Conservation (phyloP, 1,140 invertebrate species). For the Drosophila biarmipes region DNA sequence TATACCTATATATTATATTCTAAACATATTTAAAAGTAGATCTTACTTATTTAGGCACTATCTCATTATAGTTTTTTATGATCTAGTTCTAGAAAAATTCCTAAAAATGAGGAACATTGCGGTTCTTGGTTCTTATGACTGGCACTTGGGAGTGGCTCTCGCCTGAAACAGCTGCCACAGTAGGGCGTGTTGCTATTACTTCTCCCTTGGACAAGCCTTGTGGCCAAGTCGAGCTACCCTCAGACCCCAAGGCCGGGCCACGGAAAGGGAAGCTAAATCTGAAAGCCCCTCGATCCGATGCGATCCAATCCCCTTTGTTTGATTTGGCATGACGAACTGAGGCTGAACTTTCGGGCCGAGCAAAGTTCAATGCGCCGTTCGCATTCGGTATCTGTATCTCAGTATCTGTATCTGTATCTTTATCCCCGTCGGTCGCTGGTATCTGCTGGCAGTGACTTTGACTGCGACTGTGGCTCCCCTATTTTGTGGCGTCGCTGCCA, state of each 20-base stretch:
- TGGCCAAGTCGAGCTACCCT: not conserved
- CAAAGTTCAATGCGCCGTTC: conserved; percentile 74
- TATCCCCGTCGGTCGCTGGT: conserved; percentile 4
- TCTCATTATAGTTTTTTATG: too few relatives aligned
- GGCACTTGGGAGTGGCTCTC: not conserved
- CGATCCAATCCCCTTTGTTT: conserved; percentile 42
- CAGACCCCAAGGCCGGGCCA: not conserved
- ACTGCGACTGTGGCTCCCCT: conserved; percentile 40
- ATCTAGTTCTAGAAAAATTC: too few relatives aligned
- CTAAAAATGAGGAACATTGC: too few relatives aligned
- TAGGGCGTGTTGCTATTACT: too few relatives aligned
- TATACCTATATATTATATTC: too few relatives aligned
- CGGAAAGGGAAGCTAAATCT: conserved; percentile 22
- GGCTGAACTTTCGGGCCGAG: conserved; percentile 68
- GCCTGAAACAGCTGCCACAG: not conserved
- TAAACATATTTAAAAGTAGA: too few relatives aligned
- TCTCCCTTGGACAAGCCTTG: not conserved
- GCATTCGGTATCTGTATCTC: conserved; percentile 16
- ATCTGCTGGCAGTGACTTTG: conserved; percentile 12
- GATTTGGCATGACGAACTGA: conserved; percentile 60
- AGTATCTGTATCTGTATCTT: conserved; percentile 24
- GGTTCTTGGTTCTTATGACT: not conserved
- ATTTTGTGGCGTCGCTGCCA: conserved; percentile 19
- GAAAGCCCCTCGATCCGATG: conserved; percentile 16
- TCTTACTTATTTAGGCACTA: too few relatives aligned